Conservation (phyloP, 2,113 vertebrate genomes). For the Blennius ocellaris region DNA sequence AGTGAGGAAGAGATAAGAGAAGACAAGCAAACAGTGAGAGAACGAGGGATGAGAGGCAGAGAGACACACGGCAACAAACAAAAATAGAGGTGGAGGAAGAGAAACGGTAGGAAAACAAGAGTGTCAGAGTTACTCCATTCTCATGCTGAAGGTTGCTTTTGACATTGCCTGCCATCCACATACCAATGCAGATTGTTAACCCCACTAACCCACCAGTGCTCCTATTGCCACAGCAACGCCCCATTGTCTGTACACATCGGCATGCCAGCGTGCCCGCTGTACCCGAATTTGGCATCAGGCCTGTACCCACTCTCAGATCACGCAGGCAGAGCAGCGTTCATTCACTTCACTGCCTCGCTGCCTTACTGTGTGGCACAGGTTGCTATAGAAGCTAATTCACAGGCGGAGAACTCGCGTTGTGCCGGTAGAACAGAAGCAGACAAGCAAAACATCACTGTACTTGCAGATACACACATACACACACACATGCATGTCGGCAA, state of each 20-base stretch:
- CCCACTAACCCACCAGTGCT: slow-evolving; percentile 5
- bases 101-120: slow-evolving; percentile 50
- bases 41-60: slow-evolving; percentile 52
- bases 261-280: slow-evolving; percentile 45
- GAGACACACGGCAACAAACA: slow-evolving; percentile 54
- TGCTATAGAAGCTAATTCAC: slow-evolving; percentile 82
- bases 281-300: slow-evolving; percentile 55
- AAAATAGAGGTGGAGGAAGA: slow-evolving; percentile 56
- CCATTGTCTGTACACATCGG: slow-evolving; percentile 54
- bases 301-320: slow-evolving; percentile 66
- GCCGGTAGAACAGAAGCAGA: slow-evolving; percentile 51
- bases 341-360: slow-evolving; percentile 52
- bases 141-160: slow-evolving; percentile 49
- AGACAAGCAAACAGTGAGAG: slow-evolving; percentile 47
- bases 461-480: slow-evolving; percentile 15
- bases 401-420: slow-evolving; percentile 56
- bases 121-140: slow-evolving; percentile 50
- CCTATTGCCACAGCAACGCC: slow-evolving; percentile 52
- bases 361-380: slow-evolving; percentile 67
- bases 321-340: slow-evolving; percentile 50
- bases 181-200: slow-evolving; percentile 38
- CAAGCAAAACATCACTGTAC: slow-evolving; percentile 27
- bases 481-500: slow-evolving; percentile 14
- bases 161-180: slow-evolving; percentile 59
- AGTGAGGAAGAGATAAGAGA: slow-evolving; percentile 49